A percentile compares a stretch with the other conserved stretches of the same genome.
These are phyloP conservation scores for Timandra comae DNA, from an alignment of 2,888 invertebrate genomes.

Conservation along the genomic window DNA sequence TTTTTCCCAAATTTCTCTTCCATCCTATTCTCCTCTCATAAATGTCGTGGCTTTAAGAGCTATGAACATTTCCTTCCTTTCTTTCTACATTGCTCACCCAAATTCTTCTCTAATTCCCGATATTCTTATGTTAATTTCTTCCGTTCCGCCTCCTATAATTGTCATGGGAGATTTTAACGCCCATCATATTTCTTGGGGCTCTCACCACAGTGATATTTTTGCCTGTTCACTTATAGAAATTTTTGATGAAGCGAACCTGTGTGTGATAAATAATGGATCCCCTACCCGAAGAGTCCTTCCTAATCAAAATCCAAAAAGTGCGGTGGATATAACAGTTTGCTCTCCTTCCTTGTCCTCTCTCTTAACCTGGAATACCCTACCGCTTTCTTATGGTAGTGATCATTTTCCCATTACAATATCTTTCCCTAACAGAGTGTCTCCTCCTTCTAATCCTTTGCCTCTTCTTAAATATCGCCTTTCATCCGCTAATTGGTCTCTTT, in stretches of 20 bases:
- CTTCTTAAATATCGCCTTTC: conserved; percentile 10
- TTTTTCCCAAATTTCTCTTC: conserved; percentile 10
- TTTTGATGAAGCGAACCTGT: conserved; percentile 14
- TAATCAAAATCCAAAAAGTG: conserved; percentile 14
- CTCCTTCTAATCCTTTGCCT: conserved; percentile 1
- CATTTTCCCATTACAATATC: conserved; percentile 17
- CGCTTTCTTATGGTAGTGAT: conserved; percentile 14
- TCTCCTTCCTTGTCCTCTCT: conserved; percentile 5
- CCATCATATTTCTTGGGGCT: conserved; percentile 16
- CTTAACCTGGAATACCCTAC: conserved; percentile 8
- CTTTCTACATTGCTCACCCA: conserved; percentile 15
- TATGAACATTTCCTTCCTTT: conserved; percentile 12
- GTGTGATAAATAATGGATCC: conserved; percentile 20
- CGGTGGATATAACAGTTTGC: conserved; percentile 20
- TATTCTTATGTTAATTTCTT: background rate
- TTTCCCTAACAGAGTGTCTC: background rate
- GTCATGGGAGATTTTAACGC: conserved; percentile 12
- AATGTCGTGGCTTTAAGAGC: conserved; percentile 14
- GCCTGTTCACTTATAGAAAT: conserved; percentile 8
- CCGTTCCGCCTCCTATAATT: conserved; percentile 4
- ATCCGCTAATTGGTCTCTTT: conserved; percentile 11
- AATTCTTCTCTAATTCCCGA: background rate
- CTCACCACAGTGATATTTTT: conserved; percentile 4
- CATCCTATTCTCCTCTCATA: conserved; percentile 4
- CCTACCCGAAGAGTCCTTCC: conserved; percentile 14